Evolutionary conservation across 2,797 vertebrate genomes (phyloP), one percentile per base, ranked within the genome.

Genomic region (Dipus sagitta): DNA sequence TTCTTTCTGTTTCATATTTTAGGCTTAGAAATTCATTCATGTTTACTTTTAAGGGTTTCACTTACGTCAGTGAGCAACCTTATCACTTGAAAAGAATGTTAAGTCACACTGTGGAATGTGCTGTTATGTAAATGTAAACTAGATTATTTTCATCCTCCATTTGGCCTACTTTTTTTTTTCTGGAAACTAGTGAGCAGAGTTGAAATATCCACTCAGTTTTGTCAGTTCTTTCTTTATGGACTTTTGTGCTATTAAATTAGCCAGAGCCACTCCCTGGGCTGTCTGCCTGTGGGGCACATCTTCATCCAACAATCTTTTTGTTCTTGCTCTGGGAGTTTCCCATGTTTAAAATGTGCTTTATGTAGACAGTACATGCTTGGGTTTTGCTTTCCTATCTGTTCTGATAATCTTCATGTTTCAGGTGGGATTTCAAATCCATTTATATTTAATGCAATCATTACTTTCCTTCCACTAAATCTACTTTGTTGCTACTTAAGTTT

Each of bases 391-490:
- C 71, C 32, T 81, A 58, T 58, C 12, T 1, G 79, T 67, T 42
- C 15, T 88, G n/a, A 32, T 85, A n/a, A 81, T 84, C 18, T 30
- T 38, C 81, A 30, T 28, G 18, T 87, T 90, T 92, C 85, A 62
- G 38, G 78, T 62, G 9, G 3, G 26, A 82, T 75, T 86, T 91
- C 24, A 90, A 70, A 77, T 82, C 4, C 24, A 47, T 86, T 78
- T 67, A 78, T 24, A 47, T 86, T 90, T 88, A 3, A 7, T 86
- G n/a, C 80, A 75, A 79, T 89, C 88, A 80, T 71, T 79, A 67
- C 79, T 88, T 86, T 28, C 20, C 21, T 70, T 89, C 47, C 30
- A 52, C 20, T 87, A 38, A 47, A 8, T 74, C 58, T 92, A 32
- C 47, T 21, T 30, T 26, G 28, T 64, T 77, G 28, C 76, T 86